phyloP scores from a whole-genome alignment of 2,797 vertebrate species.

The Thamnophis elegans region DNA sequence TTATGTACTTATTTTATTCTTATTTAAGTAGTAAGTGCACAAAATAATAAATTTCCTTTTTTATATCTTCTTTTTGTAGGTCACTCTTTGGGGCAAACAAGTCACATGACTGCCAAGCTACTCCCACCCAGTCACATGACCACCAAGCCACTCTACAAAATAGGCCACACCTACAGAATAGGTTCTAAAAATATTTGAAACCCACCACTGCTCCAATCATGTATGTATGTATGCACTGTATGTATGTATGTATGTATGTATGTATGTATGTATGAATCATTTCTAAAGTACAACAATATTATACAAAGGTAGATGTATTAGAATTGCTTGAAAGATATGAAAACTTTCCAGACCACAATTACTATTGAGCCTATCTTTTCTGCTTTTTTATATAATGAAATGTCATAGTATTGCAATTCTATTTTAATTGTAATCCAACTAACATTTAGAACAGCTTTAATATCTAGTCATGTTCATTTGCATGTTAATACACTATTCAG shows the following conservation, averaged over 20 bases:
- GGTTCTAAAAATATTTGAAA: no score
- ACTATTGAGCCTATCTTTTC: conserved; percentile 23
- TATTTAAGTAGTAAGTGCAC: no score
- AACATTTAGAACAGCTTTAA: conserved; percentile 16
- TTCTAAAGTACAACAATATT: conserved; percentile 12
- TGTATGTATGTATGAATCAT: not conserved
- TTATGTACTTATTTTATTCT: no score
- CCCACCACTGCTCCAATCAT: not conserved
- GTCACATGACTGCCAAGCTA: no score
- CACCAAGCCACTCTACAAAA: no score
- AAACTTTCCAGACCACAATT: conserved; percentile 7
- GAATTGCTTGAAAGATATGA: conserved; percentile 5
- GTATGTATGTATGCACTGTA: no score
- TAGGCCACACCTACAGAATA: no score
- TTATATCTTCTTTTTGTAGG: no score
- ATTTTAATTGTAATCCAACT: conserved; percentile 23
- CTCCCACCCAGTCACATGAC: no score
- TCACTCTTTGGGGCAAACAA: no score
- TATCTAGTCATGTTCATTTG: conserved; percentile 6
- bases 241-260: no score
- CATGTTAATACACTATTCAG: conserved; percentile 8
- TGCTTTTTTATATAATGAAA: conserved; percentile 25
- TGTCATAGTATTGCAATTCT: conserved; percentile 7
- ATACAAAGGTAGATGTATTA: conserved; percentile 2
- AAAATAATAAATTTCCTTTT: no score